These are phyloP conservation scores for Acleris literana DNA, from an alignment of 2,888 invertebrate species.

Conservation along the genomic window DNA sequence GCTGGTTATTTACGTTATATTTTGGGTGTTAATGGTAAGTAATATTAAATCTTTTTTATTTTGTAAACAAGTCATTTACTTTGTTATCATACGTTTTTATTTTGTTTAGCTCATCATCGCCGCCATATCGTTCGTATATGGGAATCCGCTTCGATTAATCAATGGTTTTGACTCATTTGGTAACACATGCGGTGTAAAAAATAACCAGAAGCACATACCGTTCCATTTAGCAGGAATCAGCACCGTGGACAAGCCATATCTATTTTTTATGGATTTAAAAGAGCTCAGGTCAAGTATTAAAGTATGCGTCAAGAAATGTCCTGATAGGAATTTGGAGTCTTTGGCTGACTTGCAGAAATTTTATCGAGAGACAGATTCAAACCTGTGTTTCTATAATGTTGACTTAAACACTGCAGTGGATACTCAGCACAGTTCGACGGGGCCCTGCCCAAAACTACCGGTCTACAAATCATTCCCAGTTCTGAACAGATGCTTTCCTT, in stretches of 20 bases:
- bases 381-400: constrained; percentile 90
- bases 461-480: constrained; percentile 90
- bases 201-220: constrained; percentile 89
- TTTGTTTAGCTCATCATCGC: constrained; percentile 89
- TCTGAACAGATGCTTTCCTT: constrained; percentile 94
- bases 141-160: constrained; percentile 92
- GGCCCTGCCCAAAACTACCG: constrained; percentile 91
- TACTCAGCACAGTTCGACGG: constrained; percentile 78
- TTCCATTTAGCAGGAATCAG: constrained; percentile 91
- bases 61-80: neutral
- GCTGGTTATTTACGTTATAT: constrained; percentile 90
- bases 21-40: constrained; percentile 93
- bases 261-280: constrained; percentile 93
- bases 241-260: constrained; percentile 89
- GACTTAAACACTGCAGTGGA: constrained; percentile 80
- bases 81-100: constrained; percentile 22
- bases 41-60: neutral
- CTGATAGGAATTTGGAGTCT: constrained; percentile 85
- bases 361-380: constrained; percentile 88
- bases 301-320: constrained; percentile 95
- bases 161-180: constrained; percentile 98
- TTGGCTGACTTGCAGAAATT: constrained; percentile 88
- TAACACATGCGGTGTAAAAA: constrained; percentile 94
- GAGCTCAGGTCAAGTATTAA: constrained; percentile 90
- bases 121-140: constrained; percentile 94